A percentile compares a stretch with the other conserved stretches of the same genome.
Conservation (phyloP, 2,888 invertebrate species). For the Fragum whitleyi region DNA sequence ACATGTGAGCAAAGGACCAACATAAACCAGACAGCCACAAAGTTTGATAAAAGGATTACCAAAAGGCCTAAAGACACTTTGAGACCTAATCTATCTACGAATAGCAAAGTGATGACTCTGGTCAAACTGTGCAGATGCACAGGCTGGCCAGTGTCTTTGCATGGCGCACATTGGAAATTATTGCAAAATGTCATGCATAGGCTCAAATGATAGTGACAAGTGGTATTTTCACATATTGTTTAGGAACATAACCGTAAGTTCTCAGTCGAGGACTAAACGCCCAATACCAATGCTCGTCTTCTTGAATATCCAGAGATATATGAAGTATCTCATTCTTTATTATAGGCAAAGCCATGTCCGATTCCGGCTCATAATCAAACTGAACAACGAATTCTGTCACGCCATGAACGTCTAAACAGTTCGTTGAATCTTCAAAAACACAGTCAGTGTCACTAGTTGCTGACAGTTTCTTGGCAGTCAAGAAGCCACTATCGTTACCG, state of each 20-base stretch:
- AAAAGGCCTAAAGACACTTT: too few species aligned
- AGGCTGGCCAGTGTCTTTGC: too few species aligned
- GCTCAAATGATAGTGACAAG: conserved; percentile 59
- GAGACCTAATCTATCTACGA: too few species aligned
- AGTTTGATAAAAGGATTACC: too few species aligned
- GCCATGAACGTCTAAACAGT: conserved; percentile 32
- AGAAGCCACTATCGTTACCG: not conserved
- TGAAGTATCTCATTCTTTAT: conserved; percentile 97
- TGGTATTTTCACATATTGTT: conserved; percentile 61
- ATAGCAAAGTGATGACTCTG: too few species aligned
- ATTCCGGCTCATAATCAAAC: conserved; percentile 97
- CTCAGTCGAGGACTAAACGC: conserved; percentile 92
- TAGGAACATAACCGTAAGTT: conserved; percentile 96
- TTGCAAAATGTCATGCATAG: too few species aligned
- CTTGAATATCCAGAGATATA: conserved; percentile 93
- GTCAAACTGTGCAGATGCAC: too few species aligned
- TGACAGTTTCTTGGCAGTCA: not conserved
- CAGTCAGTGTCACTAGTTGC: not conserved
- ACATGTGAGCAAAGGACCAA: too few species aligned
- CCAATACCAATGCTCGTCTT: conserved; percentile 94
- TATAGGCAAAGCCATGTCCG: conserved; percentile 96
- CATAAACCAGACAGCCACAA: too few species aligned
- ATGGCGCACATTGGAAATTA: too few species aligned
- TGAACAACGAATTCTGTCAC: conserved; percentile 89
- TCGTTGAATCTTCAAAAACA: conserved; percentile 12